Evolutionary conservation across 2,113 vertebrate species (phyloP), one percentile per base, ranked within the genome.

Genomic region (Paramisgurnus dabryanus): DNA sequence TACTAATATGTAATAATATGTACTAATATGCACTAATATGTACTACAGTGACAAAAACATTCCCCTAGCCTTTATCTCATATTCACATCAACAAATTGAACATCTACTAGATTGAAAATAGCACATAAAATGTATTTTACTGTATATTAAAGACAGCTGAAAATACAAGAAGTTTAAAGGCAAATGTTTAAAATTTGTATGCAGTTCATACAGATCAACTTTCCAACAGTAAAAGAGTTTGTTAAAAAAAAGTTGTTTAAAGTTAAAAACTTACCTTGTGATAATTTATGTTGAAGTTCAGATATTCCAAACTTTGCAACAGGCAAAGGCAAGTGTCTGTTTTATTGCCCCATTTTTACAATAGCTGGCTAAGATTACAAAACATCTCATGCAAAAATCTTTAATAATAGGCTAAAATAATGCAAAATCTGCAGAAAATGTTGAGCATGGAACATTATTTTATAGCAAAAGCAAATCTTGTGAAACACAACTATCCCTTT

Each of bases 261-360:
- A 60, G 9, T 53, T 15, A 10, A 40, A 58, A 43, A 77, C 47
- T 43, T 18, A 67, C 58, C 47, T 50, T 66, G 43, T 80, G 41
- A 72, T 57, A 17, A 43, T 6, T 41, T 53, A 68, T 27, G 10
- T 41, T 45, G 8, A 71, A 34, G 47, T 58, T 39, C 41, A 4
- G 27, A 34, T 34, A 34, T 34, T 34, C 27, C 53, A 60, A 41
- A 53, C 8, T 41, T 40, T 66, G 45, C 22, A 18, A 10, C 63
- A 40, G 66, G 50, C 18, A 55, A 68, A 27, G 0, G 0, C 8
- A 39, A 58, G 5, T 50, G 58, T 58, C 45, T 41, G 45, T 64
- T 71, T 6, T 40, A 3, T 1, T 53, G 12, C 17, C 4, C 17
- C 74, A 77, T 76, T 11, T 49, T 18, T 4, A 50, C 18, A 49